Evolutionary conservation across 2,113 vertebrate species (phyloP).

Genomic region (Spheniscus mendiculus): DNA sequence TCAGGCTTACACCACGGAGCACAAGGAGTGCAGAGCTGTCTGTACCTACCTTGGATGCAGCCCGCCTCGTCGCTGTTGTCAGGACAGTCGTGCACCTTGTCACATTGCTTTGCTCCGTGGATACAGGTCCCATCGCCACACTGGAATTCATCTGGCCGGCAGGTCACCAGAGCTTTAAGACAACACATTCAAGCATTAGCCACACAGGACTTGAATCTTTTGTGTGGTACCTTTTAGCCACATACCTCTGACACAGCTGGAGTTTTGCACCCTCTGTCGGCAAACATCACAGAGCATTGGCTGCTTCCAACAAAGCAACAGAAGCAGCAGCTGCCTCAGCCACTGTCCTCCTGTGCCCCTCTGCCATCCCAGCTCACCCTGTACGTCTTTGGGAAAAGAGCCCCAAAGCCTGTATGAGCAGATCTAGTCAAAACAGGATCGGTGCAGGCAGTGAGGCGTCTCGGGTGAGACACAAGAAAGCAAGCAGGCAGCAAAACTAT

Average conservation of each 20-base stretch:
- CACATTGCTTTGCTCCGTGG: conserved; percentile 89
- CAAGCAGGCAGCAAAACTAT: not conserved
- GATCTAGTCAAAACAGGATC: not conserved
- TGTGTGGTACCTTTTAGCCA: not conserved
- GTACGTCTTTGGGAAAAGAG: not conserved
- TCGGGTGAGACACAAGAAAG: not conserved
- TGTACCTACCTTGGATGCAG: conserved; percentile 86
- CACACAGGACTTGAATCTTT: not conserved
- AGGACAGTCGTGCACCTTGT: conserved; percentile 87
- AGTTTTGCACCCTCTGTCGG: not conserved
- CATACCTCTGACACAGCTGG: not conserved
- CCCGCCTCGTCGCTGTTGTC: conserved; percentile 92
- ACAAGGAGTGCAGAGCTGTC: not conserved
- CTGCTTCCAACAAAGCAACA: not conserved
- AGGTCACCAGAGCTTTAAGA: conserved; percentile 84
- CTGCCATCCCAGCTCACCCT: not conserved
- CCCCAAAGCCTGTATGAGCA: not conserved
- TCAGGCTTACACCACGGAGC: not conserved
- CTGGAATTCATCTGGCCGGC: conserved; percentile 91
- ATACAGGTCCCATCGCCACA: conserved; percentile 92
- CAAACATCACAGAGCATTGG: not conserved
- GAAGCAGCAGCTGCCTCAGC: not conserved
- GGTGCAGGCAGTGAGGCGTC: not conserved
- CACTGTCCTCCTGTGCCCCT: not conserved
- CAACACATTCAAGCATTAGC: not conserved